Evolutionary conservation across 2,888 invertebrate genomes (phyloP).

Genomic region (Norana najaformis): DNA sequence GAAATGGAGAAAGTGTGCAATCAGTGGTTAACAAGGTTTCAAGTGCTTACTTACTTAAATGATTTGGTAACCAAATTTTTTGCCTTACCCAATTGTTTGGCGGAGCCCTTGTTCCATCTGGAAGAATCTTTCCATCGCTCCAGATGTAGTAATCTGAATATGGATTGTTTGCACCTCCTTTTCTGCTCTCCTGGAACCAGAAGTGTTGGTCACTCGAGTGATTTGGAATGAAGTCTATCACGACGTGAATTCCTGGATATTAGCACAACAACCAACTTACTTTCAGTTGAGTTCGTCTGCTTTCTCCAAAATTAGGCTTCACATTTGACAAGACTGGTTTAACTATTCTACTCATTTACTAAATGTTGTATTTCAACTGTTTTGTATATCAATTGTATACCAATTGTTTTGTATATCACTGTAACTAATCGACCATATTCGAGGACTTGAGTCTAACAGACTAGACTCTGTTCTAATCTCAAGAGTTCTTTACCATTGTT

Average conservation of each 20-base stretch:
- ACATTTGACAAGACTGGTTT: neutral
- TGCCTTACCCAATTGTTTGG: conserved; percentile 57
- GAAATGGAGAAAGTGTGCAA: no score
- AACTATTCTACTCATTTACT: neutral
- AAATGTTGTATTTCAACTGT: no score
- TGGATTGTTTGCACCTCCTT: conserved; percentile 65
- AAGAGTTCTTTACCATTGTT: neutral
- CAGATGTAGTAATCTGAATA: conserved; percentile 80
- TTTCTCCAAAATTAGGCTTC: no score
- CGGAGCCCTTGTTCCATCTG: conserved; percentile 44
- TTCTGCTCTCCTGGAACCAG: conserved; percentile 74
- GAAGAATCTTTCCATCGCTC: conserved; percentile 65
- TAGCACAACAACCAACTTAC: neutral
- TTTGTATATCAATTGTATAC: neutral
- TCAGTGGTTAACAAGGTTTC: neutral
- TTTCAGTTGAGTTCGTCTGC: no score
- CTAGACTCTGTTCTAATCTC: neutral
- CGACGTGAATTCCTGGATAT: conserved; percentile 71
- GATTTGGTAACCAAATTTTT: neutral
- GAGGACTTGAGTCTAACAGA: neutral
- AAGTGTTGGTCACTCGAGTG: conserved; percentile 68
- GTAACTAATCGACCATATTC: neutral
- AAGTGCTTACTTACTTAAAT: neutral
- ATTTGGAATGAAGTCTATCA: conserved; percentile 76
- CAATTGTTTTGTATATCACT: neutral